Conservation (phyloP, 2,797 vertebrate genomes). For the Chaenodraco wilsoni region DNA sequence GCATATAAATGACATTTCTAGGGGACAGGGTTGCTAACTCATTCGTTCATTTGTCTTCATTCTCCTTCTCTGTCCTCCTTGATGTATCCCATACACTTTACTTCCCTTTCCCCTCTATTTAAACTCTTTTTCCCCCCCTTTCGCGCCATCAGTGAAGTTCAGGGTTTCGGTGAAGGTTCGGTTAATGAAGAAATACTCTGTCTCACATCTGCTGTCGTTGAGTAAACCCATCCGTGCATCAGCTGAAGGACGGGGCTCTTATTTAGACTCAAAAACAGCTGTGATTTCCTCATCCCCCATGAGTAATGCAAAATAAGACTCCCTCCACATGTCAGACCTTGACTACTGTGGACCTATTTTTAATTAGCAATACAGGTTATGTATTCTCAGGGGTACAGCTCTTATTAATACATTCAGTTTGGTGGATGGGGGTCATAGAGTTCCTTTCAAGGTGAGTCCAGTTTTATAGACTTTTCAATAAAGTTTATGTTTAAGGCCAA, state of each 20-base stretch:
- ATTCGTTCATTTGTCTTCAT: neutral
- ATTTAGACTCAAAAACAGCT: conserved; percentile 37
- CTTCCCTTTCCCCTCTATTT: neutral
- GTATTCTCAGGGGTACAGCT: conserved; percentile 13
- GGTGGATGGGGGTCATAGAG: conserved; percentile 31
- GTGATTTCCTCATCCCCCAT: conserved; percentile 20
- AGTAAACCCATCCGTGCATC: conserved; percentile 40
- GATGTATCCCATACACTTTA: conserved; percentile 16
- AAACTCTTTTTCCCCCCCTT: conserved; percentile 9
- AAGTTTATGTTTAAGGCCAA: conserved; percentile 43
- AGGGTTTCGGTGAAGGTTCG: conserved; percentile 58
- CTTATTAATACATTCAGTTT: conserved; percentile 16
- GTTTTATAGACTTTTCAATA: conserved; percentile 40
- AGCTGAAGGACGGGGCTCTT: conserved; percentile 53
- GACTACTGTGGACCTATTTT: conserved; percentile 13
- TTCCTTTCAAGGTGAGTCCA: conserved; percentile 48
- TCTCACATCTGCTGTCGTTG: conserved; percentile 34
- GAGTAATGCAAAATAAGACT: conserved; percentile 36
- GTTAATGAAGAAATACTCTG: conserved; percentile 50
- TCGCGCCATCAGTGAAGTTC: conserved; percentile 39
- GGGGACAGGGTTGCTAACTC: neutral
- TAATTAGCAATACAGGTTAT: conserved; percentile 31
- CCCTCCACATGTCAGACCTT: conserved; percentile 27
- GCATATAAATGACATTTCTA: conserved; percentile 7
- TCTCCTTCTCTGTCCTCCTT: conserved; percentile 6